Evolutionary conservation across 2,113 vertebrate genomes (phyloP), one percentile per base, ranked within the genome.

Genomic region (Cephalopholis sonnerati): DNA sequence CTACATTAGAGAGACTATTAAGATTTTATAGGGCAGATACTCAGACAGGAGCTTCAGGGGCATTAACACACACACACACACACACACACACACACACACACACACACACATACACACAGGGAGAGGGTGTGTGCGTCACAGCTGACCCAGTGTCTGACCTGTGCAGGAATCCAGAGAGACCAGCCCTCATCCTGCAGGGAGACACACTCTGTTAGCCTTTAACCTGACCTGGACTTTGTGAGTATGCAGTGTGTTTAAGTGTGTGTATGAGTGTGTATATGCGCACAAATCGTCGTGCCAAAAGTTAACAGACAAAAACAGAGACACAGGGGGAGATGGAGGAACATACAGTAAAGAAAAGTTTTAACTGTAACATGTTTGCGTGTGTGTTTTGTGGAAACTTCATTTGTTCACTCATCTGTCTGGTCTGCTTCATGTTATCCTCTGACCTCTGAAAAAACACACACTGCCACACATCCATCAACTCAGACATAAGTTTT

Each of bases 11-110:
- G 41, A 57, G 24, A 29, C 83, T 65, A 16, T 90, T 90, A 87
- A 81, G 7, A 0, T 81, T 93, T 93, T 85, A 91, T 77, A 51
- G 69, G 71, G 22, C n/a, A 6, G 81, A 77, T 6, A 85, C 83
- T 91, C 86, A 89, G 84, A 86, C 86, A 84, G 73, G 32, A 84
- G 81, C 89, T 86, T 29, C 69, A 79, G 88, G 82, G 68, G 41
- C n/a, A 44, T 32, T 11, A 6, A 53, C 25, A 61, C 54, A 74
- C 67, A 70, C 69, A 84, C 61, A 68, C 39, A 54, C 48, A n/a
- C n/a, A n/a, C n/a, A n/a, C n/a, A n/a, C n/a, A 77, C 74, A 77
- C 55, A 68, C 46, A 68, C 75, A 79, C 55, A 82, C 48, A 51
- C 55, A 48, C 76, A 75, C 27, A 62, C 57, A 74, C 76, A 80